phyloP scores from a whole-genome alignment of 92 coral and sea anemone species.

The Desmophyllum pertusum region DNA sequence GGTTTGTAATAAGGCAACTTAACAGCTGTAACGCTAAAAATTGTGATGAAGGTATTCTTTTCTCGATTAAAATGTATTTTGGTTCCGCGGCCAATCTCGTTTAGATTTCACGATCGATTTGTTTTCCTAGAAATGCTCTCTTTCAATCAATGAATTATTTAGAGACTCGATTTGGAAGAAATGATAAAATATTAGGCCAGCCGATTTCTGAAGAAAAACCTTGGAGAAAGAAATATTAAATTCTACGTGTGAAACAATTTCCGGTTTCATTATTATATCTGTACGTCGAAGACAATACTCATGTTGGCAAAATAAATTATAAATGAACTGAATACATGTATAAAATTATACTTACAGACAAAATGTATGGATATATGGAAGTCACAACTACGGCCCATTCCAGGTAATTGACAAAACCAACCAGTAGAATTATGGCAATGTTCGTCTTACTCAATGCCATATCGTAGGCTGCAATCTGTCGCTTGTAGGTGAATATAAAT shows the following conservation, averaged over 20 bases:
- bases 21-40: no score
- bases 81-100: no score
- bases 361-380: constrained; percentile 67
- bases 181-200: no score
- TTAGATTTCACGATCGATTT: no score
- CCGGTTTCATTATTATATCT: background rate
- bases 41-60: no score
- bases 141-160: no score
- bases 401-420: constrained; percentile 73
- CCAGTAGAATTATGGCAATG: constrained; percentile 48
- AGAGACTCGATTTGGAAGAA: no score
- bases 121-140: no score
- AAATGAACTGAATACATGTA: no score
- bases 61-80: no score
- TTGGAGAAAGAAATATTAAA: background rate
- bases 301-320: background rate
- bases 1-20: no score
- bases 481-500: background rate
- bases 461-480: background rate
- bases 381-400: constrained; percentile 81
- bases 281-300: background rate
- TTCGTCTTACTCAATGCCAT: constrained; percentile 59
- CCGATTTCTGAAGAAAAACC: background rate
- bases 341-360: constrained; percentile 49
- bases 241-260: background rate